Percentiles rank a stretch among this genome's conserved stretches.
These are phyloP conservation scores for Chionomys nivalis DNA, from an alignment of 2,113 vertebrate genomes.

Conservation along the genomic window DNA sequence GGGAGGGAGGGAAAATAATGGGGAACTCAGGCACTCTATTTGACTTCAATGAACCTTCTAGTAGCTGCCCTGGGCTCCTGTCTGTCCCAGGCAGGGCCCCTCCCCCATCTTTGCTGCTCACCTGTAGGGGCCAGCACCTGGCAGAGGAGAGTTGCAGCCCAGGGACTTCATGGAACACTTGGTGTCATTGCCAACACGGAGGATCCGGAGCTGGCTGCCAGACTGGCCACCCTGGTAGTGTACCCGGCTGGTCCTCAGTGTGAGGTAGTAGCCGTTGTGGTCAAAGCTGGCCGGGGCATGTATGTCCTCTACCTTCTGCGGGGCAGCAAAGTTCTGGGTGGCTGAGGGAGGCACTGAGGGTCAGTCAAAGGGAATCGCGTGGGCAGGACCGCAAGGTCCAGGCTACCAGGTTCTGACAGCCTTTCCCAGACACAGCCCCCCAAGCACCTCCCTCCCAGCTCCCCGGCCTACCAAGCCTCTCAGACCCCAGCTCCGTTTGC, in stretches of 20 bases:
- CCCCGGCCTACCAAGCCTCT: fast-evolving
- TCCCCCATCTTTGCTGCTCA: conserved; percentile 53
- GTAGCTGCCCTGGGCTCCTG: not conserved
- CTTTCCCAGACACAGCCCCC: fast-evolving
- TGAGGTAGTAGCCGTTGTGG: conserved; percentile 66
- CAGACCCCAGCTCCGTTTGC: not conserved
- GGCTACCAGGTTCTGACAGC: not conserved
- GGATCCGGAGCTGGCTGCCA: conserved; percentile 1
- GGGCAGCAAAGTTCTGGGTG: not conserved
- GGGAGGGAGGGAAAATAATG: fast-evolving
- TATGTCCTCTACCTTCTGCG: fast-evolving
- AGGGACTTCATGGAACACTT: fast-evolving
- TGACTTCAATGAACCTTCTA: too few species aligned
- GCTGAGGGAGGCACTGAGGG: not conserved
- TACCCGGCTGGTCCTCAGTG: conserved; percentile 49
- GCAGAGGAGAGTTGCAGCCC: conserved; percentile 85
- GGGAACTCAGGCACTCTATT: not conserved
- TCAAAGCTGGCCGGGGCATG: conserved; percentile 6
- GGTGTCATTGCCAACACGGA: conserved; percentile 82
- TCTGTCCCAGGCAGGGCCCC: not conserved
- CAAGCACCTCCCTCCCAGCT: not conserved
- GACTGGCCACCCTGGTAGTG: not conserved
- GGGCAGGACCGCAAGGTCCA: not conserved
- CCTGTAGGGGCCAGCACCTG: conserved; percentile 76
- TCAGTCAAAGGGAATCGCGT: not conserved